Evolutionary conservation across 1,140 invertebrate species (phyloP).

Genomic region (Magallana gigas): DNA sequence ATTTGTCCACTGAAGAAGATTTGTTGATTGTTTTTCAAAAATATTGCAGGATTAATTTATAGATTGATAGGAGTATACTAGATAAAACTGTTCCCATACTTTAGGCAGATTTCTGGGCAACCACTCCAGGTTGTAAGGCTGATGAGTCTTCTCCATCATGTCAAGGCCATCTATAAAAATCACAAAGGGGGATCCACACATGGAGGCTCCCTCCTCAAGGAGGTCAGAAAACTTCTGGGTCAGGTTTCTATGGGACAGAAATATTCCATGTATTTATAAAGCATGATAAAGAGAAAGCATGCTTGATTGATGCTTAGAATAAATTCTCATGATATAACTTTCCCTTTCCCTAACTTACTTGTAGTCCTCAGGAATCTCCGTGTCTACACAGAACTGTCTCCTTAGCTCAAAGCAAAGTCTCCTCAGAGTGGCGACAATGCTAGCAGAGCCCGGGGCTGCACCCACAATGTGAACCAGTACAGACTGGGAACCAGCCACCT

Average conservation of each 20-base stretch:
- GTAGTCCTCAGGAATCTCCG: conserved; percentile 72
- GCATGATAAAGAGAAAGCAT: background rate
- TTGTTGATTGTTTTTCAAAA: too few relatives aligned
- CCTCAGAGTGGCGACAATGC: conserved; percentile 71
- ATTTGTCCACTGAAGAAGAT: too few relatives aligned
- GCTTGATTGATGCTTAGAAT: background rate
- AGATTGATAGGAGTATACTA: background rate
- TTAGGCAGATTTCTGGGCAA: conserved; percentile 70
- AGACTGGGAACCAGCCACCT: conserved; percentile 60
- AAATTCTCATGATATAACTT: too few relatives aligned
- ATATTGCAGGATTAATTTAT: background rate
- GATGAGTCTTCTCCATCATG: conserved; percentile 71
- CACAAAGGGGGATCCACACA: conserved; percentile 68
- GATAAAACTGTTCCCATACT: conserved; percentile 56
- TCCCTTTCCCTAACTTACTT: conserved; percentile 65
- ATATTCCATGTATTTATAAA: background rate
- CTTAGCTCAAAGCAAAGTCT: conserved; percentile 73
- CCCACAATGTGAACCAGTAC: conserved; percentile 76
- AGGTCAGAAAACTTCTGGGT: conserved; percentile 68
- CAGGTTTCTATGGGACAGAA: conserved; percentile 22
- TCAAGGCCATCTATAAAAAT: conserved; percentile 78
- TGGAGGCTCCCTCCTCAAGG: conserved; percentile 64
- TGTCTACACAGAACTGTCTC: conserved; percentile 65
- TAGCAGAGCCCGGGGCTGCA: conserved; percentile 75
- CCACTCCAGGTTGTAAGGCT: conserved; percentile 76